Evolutionary conservation across 2,888 invertebrate species (phyloP).

Genomic region (Saturnia pavonia): DNA sequence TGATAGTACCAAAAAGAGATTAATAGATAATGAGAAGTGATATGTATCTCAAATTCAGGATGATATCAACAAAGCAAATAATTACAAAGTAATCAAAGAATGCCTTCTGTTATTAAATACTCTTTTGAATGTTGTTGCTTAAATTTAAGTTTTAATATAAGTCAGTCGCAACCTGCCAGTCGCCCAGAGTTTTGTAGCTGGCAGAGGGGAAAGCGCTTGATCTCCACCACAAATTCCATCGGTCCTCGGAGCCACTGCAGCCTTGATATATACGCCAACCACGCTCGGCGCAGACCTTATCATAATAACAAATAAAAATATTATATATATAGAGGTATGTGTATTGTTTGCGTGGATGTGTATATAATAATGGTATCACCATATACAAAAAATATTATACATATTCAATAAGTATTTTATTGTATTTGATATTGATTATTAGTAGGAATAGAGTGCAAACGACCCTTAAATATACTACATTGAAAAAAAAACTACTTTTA

Average conservation of each 20-base stretch:
- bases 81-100: background rate
- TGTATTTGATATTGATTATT: no score
- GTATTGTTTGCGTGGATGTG: background rate
- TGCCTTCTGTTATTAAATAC: background rate
- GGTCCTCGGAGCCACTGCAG: conserved; percentile 77
- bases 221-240: conserved; percentile 94
- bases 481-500: no score
- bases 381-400: no score
- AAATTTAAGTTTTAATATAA: conserved; percentile 8
- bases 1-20: background rate
- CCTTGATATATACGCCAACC: conserved; percentile 91
- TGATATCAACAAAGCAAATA: background rate
- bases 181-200: conserved; percentile 84
- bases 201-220: conserved; percentile 87
- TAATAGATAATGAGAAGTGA: no score
- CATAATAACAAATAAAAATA: conserved; percentile 15
- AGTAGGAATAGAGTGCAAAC: no score
- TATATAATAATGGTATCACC: no score
- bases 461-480: no score
- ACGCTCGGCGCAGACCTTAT: conserved; percentile 88
- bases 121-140: background rate
- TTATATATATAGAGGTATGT: background rate
- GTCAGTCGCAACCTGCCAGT: conserved; percentile 82
- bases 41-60: no score
- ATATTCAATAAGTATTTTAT: no score